phyloP scores from a whole-genome alignment of 2,797 vertebrate species.

The Pachyuromys duprasi region DNA sequence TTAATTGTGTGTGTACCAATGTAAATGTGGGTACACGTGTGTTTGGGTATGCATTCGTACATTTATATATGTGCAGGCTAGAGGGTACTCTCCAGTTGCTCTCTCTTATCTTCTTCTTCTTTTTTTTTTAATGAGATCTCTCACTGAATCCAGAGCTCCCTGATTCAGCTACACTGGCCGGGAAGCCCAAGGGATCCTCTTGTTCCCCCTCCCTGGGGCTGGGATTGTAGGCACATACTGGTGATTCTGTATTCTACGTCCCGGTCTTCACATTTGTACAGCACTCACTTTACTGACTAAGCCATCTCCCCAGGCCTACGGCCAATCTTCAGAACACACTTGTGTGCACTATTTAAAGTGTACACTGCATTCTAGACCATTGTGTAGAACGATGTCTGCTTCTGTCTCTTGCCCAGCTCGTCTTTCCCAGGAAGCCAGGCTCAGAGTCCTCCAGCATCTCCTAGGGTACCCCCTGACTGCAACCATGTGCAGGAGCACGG shows the following conservation, averaged over 20 bases:
- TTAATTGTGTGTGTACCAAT: not conserved
- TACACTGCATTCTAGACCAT: fast-evolving
- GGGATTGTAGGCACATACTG: not conserved
- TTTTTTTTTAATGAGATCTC: too few species aligned
- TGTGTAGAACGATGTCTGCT: not conserved
- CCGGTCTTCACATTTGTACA: not conserved
- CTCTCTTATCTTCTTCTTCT: not conserved
- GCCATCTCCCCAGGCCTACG: not conserved
- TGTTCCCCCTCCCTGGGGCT: not conserved
- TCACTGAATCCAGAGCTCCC: not conserved
- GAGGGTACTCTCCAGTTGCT: not conserved
- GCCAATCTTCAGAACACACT: not conserved
- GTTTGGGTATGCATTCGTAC: not conserved
- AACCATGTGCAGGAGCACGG: not conserved
- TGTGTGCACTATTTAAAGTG: not conserved
- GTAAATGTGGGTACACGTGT: too few species aligned
- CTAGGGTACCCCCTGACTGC: not conserved
- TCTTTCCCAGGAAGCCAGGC: not conserved
- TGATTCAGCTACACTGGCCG: not conserved
- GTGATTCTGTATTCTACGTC: not conserved
- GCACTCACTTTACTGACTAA: not conserved
- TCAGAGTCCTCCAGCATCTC: not conserved
- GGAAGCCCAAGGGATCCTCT: not conserved
- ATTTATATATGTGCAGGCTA: not conserved
- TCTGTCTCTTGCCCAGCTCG: not conserved